Percentiles rank a stretch among this genome's conserved stretches.
phyloP scores from a whole-genome alignment of 2,797 vertebrate genomes.

The Myotis daubentonii region DNA sequence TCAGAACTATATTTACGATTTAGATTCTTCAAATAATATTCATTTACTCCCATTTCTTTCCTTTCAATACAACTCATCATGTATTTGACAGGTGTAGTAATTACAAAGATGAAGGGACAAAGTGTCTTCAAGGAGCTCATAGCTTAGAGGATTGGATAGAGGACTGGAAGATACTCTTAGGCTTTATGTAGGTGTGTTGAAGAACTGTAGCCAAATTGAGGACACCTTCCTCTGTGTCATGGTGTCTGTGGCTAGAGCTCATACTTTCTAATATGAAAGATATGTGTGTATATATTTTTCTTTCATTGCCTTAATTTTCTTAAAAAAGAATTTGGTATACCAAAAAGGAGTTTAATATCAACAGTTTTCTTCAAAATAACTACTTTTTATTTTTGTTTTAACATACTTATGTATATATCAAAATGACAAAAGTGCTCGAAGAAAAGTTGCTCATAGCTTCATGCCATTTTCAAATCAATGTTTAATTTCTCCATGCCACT shows the following conservation, averaged over 20 bases:
- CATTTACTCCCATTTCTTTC: neutral
- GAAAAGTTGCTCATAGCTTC: neutral
- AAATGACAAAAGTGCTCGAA: neutral
- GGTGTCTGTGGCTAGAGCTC: neutral
- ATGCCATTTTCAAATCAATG: neutral
- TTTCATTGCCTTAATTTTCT: neutral
- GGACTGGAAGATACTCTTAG: neutral
- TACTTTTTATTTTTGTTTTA: neutral
- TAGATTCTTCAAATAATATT: neutral
- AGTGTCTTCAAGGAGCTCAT: neutral
- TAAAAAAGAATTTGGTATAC: neutral
- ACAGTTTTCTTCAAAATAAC: neutral
- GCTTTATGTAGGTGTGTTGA: neutral
- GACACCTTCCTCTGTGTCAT: neutral
- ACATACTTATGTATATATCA: neutral
- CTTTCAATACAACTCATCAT: neutral
- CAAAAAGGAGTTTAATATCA: neutral
- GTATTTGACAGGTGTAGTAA: neutral
- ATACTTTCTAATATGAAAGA: neutral
- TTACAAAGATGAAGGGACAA: neutral
- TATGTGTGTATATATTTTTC: neutral
- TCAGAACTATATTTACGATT: conserved; percentile 1
- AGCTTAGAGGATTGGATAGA: neutral
- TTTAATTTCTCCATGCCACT: neutral
- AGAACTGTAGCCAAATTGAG: neutral